A percentile compares a stretch with the other conserved stretches of the same genome.
Conservation (phyloP, 2,113 vertebrate species). For the Arvicanthis niloticus region DNA sequence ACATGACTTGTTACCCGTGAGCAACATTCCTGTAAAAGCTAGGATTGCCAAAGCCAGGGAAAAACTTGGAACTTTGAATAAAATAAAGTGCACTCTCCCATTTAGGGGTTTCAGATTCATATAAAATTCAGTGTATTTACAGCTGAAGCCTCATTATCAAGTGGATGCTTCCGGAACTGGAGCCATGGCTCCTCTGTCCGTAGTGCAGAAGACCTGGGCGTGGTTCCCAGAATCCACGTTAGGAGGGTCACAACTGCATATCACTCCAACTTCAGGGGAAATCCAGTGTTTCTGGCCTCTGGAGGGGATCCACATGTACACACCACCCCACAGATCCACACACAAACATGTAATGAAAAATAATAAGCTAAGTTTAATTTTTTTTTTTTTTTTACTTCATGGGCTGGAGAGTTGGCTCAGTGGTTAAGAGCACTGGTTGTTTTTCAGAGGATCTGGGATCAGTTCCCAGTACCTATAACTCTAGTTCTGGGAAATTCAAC, state of each 20-base stretch:
- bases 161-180: not conserved
- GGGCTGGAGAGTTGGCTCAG: no score
- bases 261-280: not conserved
- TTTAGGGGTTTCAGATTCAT: conserved; percentile 16
- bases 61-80: conserved; percentile 39
- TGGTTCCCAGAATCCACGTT: not conserved
- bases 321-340: not conserved
- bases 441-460: no score
- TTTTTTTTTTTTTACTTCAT: not conserved
- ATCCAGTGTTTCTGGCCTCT: not conserved
- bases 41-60: not conserved
- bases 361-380: not conserved
- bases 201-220: not conserved
- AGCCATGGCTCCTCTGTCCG: not conserved
- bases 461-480: no score
- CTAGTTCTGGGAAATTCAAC: no score
- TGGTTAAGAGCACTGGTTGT: no score
- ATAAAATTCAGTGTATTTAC: conserved; percentile 13
- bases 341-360: not conserved
- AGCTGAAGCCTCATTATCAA: not conserved
- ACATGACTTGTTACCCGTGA: not conserved
- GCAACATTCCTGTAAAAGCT: not conserved
- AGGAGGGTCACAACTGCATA: not conserved
- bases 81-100: not conserved
- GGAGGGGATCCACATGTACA: not conserved